phyloP scores from a whole-genome alignment of 1,140 invertebrate genomes.

The Arion vulgaris region DNA sequence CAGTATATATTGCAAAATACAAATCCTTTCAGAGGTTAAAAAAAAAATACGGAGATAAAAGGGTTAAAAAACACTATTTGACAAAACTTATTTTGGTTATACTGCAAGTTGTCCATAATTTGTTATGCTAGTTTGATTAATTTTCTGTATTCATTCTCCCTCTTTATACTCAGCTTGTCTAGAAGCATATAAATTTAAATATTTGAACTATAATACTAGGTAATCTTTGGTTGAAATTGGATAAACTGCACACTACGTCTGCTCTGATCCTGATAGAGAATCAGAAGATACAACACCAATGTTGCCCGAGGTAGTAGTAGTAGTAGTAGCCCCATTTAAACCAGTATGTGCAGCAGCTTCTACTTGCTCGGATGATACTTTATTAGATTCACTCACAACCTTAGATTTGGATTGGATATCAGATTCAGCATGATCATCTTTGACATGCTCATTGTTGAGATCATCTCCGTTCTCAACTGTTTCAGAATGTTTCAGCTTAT shows the following conservation, averaged over 20 bases:
- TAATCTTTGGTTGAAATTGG: not conserved
- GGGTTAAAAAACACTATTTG: too few relatives aligned
- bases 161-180: too few relatives aligned
- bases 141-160: too few relatives aligned
- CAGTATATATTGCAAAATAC: too few relatives aligned
- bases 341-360: not conserved
- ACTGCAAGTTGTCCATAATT: too few relatives aligned
- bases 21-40: too few relatives aligned
- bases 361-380: not conserved
- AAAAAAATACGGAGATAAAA: too few relatives aligned
- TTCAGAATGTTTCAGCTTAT: not conserved
- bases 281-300: not conserved
- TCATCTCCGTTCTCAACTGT: not conserved
- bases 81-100: too few relatives aligned
- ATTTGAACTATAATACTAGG: not conserved
- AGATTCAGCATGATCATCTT: not conserved
- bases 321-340: slow-evolving; percentile 6
- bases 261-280: not conserved
- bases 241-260: not conserved
- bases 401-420: not conserved
- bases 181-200: not conserved
- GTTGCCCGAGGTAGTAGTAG: not conserved
- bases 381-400: slow-evolving; percentile 4
- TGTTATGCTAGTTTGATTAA: too few relatives aligned
- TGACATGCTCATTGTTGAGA: not conserved